A percentile compares a stretch with the other conserved stretches of the same genome.
Conservation (phyloP, 2,113 vertebrate genomes). For the Pteropus alecto region DNA sequence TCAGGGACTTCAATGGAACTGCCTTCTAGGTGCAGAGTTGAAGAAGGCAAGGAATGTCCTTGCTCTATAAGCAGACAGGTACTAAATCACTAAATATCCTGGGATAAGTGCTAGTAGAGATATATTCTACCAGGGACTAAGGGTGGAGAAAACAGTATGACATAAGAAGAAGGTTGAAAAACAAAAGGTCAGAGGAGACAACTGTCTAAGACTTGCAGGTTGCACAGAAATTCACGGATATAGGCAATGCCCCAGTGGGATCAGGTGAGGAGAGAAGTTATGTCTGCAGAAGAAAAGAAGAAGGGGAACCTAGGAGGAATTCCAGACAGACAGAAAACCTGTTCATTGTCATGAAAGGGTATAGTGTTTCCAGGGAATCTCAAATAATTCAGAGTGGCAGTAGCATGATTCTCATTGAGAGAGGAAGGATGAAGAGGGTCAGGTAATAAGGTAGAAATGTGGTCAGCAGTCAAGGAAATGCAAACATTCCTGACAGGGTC, state of each 20-base stretch:
- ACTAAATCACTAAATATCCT: background rate
- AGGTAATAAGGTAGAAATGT: background rate
- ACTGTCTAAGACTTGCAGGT: background rate
- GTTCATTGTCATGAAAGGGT: background rate
- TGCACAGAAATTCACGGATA: background rate
- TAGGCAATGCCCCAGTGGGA: background rate
- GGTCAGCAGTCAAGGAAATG: background rate
- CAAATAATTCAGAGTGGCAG: conserved; percentile 32
- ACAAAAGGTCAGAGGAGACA: background rate
- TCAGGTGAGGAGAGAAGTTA: background rate
- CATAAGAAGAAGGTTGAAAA: background rate
- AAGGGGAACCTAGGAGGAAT: background rate
- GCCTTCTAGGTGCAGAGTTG: background rate
- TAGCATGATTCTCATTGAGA: background rate
- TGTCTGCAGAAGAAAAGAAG: background rate
- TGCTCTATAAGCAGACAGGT: background rate
- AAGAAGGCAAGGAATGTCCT: background rate
- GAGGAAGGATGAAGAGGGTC: background rate
- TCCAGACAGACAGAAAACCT: background rate
- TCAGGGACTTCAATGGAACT: background rate
- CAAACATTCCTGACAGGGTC: background rate
- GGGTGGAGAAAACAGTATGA: background rate
- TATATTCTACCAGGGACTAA: background rate
- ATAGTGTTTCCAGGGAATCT: background rate
- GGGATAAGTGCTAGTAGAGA: background rate